phyloP scores from a whole-genome alignment of 1,140 invertebrate species.

The Drosophila subpulchrella region DNA sequence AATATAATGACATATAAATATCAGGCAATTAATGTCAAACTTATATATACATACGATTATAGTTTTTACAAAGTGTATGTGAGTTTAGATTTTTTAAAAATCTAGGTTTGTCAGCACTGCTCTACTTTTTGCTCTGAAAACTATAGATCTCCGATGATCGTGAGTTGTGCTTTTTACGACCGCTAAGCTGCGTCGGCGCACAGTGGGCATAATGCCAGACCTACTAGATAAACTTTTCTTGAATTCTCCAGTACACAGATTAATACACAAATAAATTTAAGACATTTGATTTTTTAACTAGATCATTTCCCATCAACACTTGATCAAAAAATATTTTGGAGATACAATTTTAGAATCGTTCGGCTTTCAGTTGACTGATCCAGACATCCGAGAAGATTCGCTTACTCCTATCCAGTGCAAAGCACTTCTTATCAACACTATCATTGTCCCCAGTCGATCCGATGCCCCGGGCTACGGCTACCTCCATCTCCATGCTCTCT shows the following conservation, averaged over 20 bases:
- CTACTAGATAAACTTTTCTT: neutral
- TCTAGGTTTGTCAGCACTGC: constrained; percentile 17
- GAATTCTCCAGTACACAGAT: neutral
- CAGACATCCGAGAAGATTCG: constrained; percentile 21
- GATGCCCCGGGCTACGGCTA: constrained; percentile 10
- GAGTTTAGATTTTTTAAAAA: neutral
- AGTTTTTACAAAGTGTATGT: too few relatives aligned
- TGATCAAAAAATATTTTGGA: neutral
- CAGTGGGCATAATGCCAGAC: neutral
- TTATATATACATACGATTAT: too few relatives aligned
- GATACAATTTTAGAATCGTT: too few relatives aligned
- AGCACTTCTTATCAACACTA: constrained; percentile 65
- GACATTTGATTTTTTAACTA: too few relatives aligned
- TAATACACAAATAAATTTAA: too few relatives aligned
- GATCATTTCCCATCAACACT: too few relatives aligned
- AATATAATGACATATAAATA: too few relatives aligned
- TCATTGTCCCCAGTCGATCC: constrained; percentile 38
- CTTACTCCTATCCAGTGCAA: constrained; percentile 53
- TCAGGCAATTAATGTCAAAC: too few relatives aligned
- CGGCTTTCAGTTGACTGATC: constrained; percentile 1
- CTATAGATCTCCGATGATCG: constrained; percentile 29
- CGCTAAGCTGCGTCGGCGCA: constrained; percentile 30
- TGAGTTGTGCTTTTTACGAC: constrained; percentile 52
- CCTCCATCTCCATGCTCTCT: constrained; percentile 15
- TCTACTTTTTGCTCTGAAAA: constrained; percentile 32